Evolutionary conservation across 2,797 vertebrate genomes (phyloP).

Genomic region (Falco cherrug): DNA sequence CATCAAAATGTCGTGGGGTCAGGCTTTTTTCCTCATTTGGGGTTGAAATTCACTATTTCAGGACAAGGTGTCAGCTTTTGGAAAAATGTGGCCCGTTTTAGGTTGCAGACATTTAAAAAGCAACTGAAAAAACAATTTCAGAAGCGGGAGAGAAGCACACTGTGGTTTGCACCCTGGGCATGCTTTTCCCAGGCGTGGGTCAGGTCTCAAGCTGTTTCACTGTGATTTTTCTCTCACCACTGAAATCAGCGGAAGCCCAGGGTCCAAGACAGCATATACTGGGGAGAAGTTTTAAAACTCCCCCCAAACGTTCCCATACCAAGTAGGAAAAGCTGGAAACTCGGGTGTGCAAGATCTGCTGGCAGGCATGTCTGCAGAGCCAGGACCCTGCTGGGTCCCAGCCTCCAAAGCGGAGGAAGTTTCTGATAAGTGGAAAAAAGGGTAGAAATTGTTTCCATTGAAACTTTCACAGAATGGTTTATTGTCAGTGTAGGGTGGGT

Average conservation of each 20-base stretch:
- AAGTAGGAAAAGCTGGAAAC: not conserved
- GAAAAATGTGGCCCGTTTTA: not conserved
- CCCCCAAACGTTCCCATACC: fast-evolving
- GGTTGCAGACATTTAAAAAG: not conserved
- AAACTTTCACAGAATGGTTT: conserved; percentile 26
- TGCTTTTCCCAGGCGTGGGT: not conserved
- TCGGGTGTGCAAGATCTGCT: not conserved
- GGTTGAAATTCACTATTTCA: not conserved
- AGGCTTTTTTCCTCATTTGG: not conserved
- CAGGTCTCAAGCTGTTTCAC: not conserved
- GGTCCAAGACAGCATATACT: not conserved
- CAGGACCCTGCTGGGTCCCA: not conserved
- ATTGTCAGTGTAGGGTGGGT: not conserved
- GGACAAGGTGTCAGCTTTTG: not conserved
- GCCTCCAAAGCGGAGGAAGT: not conserved
- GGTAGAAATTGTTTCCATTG: not conserved
- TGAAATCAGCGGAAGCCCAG: not conserved
- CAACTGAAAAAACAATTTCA: not conserved
- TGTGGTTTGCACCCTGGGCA: not conserved
- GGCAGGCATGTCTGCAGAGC: not conserved
- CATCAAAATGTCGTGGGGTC: not conserved
- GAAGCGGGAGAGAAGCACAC: not conserved
- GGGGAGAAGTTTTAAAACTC: not conserved
- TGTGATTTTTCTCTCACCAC: not conserved
- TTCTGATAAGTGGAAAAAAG: conserved; percentile 23